These are phyloP conservation scores for Cataglyphis altisquamis DNA, from an alignment of 2,888 invertebrate species.

Conservation along the genomic window DNA sequence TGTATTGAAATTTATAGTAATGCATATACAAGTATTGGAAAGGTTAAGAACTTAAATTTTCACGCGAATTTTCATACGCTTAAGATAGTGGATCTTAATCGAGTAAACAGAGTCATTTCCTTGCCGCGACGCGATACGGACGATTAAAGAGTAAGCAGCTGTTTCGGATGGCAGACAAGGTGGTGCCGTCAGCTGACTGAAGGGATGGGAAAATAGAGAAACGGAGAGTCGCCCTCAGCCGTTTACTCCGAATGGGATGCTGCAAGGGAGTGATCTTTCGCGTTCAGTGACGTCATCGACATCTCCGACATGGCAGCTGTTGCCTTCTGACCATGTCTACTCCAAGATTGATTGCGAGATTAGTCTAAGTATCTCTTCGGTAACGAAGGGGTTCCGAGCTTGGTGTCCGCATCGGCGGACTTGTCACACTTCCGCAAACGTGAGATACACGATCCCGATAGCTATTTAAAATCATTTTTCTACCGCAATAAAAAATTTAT, in stretches of 20 bases:
- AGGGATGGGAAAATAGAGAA: slow-evolving; percentile 74
- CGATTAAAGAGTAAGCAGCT: slow-evolving; percentile 72
- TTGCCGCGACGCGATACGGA: slow-evolving; percentile 50
- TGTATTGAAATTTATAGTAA: background rate
- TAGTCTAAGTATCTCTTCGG: slow-evolving; percentile 80
- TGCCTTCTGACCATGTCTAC: slow-evolving; percentile 79
- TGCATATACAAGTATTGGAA: background rate
- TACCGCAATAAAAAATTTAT: background rate
- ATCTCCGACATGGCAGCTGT: slow-evolving; percentile 78
- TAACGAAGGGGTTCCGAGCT: slow-evolving; percentile 70
- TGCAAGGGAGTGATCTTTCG: slow-evolving; percentile 79
- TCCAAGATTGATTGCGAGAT: slow-evolving; percentile 84
- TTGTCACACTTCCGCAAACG: slow-evolving; percentile 37
- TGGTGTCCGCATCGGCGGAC: slow-evolving; percentile 54
- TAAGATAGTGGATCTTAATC: slow-evolving; percentile 55
- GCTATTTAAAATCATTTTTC: background rate
- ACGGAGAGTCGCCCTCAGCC: slow-evolving; percentile 57
- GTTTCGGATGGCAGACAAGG: slow-evolving; percentile 61
- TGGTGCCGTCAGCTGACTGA: slow-evolving; percentile 57
- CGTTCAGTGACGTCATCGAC: slow-evolving; percentile 74
- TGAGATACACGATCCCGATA: slow-evolving; percentile 7
- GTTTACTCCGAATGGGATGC: slow-evolving; percentile 76
- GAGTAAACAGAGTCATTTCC: slow-evolving; percentile 51
- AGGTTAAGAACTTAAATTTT: background rate
- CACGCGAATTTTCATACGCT: background rate